Conservation (phyloP, 2,113 vertebrate genomes). For the Eptesicus fuscus region DNA sequence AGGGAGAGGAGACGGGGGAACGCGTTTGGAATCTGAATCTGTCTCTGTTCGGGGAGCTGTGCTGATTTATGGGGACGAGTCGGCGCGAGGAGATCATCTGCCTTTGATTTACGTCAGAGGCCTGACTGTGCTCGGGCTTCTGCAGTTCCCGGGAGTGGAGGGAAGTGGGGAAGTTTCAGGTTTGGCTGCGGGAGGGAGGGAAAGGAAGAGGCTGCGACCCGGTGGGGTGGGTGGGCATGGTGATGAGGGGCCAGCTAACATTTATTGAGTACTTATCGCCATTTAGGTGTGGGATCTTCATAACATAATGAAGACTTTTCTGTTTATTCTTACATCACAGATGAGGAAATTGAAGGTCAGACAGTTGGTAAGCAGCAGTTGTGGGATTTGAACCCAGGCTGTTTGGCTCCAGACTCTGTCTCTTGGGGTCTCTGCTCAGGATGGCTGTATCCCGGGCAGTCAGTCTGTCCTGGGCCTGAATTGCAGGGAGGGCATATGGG, state of each 20-base stretch:
- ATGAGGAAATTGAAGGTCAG: not conserved
- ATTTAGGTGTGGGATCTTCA: not conserved
- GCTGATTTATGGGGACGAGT: slow-evolving; percentile 70
- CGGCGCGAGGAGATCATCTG: slow-evolving; percentile 45
- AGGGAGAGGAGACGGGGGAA: slow-evolving; percentile 50
- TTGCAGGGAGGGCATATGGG: not conserved
- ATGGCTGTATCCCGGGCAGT: not conserved
- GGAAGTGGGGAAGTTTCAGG: not conserved
- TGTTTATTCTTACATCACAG: not conserved
- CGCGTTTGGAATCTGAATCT: slow-evolving; percentile 68
- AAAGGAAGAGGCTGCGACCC: not conserved
- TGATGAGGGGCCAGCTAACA: not conserved
- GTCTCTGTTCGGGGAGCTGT: slow-evolving; percentile 52
- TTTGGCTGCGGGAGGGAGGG: not conserved
- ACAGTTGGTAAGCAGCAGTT: not conserved
- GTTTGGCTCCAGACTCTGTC: not conserved
- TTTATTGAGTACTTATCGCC: not conserved
- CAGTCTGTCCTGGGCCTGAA: not conserved
- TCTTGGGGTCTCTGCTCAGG: not conserved
- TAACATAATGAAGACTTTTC: not conserved
- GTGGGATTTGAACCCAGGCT: not conserved
- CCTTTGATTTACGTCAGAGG: slow-evolving; percentile 30
- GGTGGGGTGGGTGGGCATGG: not conserved
- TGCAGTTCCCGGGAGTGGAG: not conserved
- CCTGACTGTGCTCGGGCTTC: not conserved